phyloP scores from a whole-genome alignment of 1,140 invertebrate genomes.

The Caligus rogercresseyi region DNA sequence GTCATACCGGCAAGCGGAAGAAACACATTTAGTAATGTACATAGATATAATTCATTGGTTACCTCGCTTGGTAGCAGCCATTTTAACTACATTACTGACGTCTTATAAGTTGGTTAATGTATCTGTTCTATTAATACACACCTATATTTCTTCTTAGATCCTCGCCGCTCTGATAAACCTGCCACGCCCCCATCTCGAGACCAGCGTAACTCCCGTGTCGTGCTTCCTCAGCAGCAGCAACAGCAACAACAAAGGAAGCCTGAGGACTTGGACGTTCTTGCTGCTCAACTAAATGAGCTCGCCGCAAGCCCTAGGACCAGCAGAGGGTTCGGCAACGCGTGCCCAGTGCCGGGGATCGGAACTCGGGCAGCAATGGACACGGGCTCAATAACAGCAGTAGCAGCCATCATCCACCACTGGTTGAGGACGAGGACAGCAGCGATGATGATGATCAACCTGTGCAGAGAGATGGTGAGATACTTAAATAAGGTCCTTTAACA shows the following conservation, averaged over 20 bases:
- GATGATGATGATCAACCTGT: slow-evolving; percentile 32
- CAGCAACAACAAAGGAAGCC: slow-evolving; percentile 12
- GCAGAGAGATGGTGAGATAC: slow-evolving; percentile 17
- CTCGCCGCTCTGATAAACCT: slow-evolving; percentile 15
- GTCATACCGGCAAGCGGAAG: too few species aligned
- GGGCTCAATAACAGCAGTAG: slow-evolving; percentile 22
- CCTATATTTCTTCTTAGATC: too few species aligned
- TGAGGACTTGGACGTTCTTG: slow-evolving; percentile 70
- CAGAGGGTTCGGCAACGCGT: slow-evolving; percentile 26
- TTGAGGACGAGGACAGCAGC: slow-evolving; percentile 24
- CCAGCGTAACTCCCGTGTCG: slow-evolving; percentile 53
- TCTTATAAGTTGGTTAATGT: too few species aligned
- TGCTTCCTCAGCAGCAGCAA: slow-evolving; percentile 40
- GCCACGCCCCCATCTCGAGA: slow-evolving; percentile 17
- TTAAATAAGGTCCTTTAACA: too few species aligned
- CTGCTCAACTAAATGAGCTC: slow-evolving; percentile 78
- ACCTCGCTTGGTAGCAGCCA: too few species aligned
- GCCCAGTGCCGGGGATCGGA: slow-evolving; percentile 13
- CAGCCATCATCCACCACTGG: slow-evolving; percentile 23
- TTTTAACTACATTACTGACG: too few species aligned
- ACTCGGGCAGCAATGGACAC: background rate
- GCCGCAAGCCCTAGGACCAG: slow-evolving; percentile 36
- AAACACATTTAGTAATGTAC: too few species aligned
- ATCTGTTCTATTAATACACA: too few species aligned
- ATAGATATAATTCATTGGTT: too few species aligned